Evolutionary conservation across 2,888 invertebrate species (phyloP), one percentile per base, ranked within the genome.

Genomic region (Rhagonycha lutea): DNA sequence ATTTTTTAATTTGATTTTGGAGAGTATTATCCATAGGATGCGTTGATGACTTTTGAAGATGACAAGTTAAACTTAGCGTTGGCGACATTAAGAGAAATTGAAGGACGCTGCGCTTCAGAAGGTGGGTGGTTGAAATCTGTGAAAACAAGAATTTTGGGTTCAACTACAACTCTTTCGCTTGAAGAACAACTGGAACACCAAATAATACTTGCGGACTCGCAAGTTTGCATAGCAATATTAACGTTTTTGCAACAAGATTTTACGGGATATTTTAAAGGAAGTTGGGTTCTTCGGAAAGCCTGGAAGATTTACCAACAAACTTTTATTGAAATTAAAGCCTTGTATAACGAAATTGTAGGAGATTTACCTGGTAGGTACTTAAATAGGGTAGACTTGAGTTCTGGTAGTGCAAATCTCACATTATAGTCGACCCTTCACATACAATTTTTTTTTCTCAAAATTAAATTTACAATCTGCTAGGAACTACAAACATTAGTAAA

Each of bases 271-370:
- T 89, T 93, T 70, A 91, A 90, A 80, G 92, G 92, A 1, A 92
- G 92, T 10, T 93, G 93, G 92, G 89, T 91, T 75, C 86, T 94
- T 78, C 86, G 93, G 28, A 92, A 91, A 84, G 92, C 93, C 0
- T 94, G 93, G 92, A 92, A 92, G 83, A 89, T 92, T 73, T 94
- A 94, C 83, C 92, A 92, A 80, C 90, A 90, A 80, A 89, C 91
- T 1, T 92, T 92, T 83, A 88, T 88, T 68, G 91, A 92, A 81
- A 89, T 92, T 79, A 86, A 89, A 18, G 86, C 88, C 14, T 82
- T 92, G 10, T 90, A 92, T 81, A 88, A 89, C 69, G 87, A 88
- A 60, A 87, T 88, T 60, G 88, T 89, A 73, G 90, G 89, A 28
- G 83, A 84, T 61, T 78, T 83, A 70, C 82, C 83, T 72, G 80